These are phyloP conservation scores for Drosophila obscura DNA, from an alignment of 1,140 invertebrate genomes.

Conservation along the genomic window DNA sequence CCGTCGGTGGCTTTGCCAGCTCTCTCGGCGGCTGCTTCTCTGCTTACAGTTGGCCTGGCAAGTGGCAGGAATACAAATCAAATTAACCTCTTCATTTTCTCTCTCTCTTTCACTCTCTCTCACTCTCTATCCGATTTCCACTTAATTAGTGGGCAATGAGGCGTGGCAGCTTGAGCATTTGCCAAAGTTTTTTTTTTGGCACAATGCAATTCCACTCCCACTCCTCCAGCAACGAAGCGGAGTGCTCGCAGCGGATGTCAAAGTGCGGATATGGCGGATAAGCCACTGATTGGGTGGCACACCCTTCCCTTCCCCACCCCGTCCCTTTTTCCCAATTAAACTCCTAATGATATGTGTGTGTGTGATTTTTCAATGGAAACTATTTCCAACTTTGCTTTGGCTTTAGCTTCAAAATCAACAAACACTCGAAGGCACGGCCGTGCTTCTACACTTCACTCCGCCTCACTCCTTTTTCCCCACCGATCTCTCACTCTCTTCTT, in stretches of 20 bases:
- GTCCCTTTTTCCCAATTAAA: conserved; percentile 44
- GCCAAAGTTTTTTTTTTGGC: conserved; percentile 29
- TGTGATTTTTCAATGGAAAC: conserved; percentile 64
- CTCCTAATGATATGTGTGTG: conserved; percentile 30
- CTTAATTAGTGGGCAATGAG: conserved; percentile 44
- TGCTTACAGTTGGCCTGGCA: conserved; percentile 30
- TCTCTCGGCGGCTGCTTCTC: too few relatives aligned
- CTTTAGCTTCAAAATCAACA: conserved; percentile 63
- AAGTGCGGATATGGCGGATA: conserved; percentile 6
- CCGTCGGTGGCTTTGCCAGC: too few relatives aligned
- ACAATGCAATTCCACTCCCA: conserved; percentile 20
- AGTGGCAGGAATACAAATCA: conserved; percentile 76
- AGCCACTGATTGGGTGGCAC: background rate
- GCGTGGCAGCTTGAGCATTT: conserved; percentile 17
- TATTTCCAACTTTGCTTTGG: conserved; percentile 65
- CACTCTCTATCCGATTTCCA: background rate
- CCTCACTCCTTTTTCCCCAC: background rate
- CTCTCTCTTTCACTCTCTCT: background rate
- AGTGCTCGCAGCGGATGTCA: background rate
- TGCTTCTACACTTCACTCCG: background rate
- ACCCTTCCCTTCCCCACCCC: background rate
- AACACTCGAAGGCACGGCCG: conserved; percentile 20
- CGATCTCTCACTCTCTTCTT: background rate
- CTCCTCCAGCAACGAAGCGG: background rate
- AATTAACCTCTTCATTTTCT: conserved; percentile 60